Evolutionary conservation across 2,113 vertebrate genomes (phyloP).

Genomic region (Entelurus aequoreus): DNA sequence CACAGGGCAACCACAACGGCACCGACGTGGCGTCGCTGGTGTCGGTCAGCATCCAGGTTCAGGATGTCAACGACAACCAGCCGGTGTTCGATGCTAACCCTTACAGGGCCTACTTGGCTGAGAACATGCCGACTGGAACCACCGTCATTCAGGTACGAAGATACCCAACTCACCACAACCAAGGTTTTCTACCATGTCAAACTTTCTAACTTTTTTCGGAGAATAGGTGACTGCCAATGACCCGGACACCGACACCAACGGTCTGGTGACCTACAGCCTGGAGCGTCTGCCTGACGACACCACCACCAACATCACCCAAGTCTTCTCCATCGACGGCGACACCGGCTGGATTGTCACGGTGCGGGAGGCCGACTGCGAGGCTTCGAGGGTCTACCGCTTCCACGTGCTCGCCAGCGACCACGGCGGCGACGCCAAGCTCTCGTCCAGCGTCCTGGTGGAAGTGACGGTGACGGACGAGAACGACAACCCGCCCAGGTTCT

Average conservation of each 20-base stretch:
- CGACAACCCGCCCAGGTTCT: conserved; percentile 87
- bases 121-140: conserved; percentile 92
- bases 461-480: conserved; percentile 91
- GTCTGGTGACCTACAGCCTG: conserved; percentile 86
- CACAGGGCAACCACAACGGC: conserved; percentile 83
- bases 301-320: conserved; percentile 61
- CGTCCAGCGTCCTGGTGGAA: conserved; percentile 86
- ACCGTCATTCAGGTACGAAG: conserved; percentile 82
- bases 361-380: conserved; percentile 82
- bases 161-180: not conserved
- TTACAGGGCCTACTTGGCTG: conserved; percentile 86
- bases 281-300: conserved; percentile 68
- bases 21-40: conserved; percentile 86
- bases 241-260: conserved; percentile 85
- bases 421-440: conserved; percentile 79
- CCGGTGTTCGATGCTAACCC: conserved; percentile 91
- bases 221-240: conserved; percentile 81
- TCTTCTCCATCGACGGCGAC: conserved; percentile 85
- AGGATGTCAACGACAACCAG: conserved; percentile 93
- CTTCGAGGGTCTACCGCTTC: conserved; percentile 75
- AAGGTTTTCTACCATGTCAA: too few relatives aligned
- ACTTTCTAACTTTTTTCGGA: too few relatives aligned
- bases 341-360: conserved; percentile 89
- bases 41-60: conserved; percentile 89
- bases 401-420: conserved; percentile 87